Evolutionary conservation across 2,113 vertebrate genomes (phyloP), one percentile per base, ranked within the genome.

Genomic region (Diglossa brunneiventris): DNA sequence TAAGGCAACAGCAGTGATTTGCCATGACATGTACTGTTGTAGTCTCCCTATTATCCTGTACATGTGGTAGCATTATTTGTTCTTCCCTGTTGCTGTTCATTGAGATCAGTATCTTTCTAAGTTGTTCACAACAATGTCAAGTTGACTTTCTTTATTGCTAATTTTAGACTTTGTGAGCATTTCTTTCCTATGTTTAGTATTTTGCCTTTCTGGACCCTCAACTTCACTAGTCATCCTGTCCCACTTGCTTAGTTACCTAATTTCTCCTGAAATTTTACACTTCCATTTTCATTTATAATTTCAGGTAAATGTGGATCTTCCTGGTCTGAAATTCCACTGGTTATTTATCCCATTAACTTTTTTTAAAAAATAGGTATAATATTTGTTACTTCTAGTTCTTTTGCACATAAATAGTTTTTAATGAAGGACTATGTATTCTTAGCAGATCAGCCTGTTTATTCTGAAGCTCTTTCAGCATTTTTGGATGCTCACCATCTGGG

Each of bases 401-500:
- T 75, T 90, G 64, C 44, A 72, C 56, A 87, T 83, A 92, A 95
- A 83, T 68, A 66, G 13, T 83, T 90, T 94, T 93, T 95, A 95
- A 95, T 95, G 85, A 95, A 91, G 72, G 93, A 53, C 83, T 75
- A 63, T 85, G 92, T 93, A 92, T 93, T 96, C 93, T 95, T 87
- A 94, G 83, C 73, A 94, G 88, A 93, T 93, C 79, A 83, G 88
- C 72, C 61, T 90, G 90, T 97, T 97, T 94, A 92, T 94, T 94
- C 94, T 90, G 87, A 95, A 93, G 83, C 76, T 94, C 86, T 92
- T 96, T 97, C 90, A 97, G 94, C 80, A 72, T 90, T 97, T 89
- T 96, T 96, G 96, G 93, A 94, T 92, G 75, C 84, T 83, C 90
- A 95, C 92, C 95, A 94, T 97, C 90, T 95, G 92, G 95, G 95